These are phyloP conservation scores for Melieria picta DNA, from an alignment of 2,888 invertebrate species.

Conservation along the genomic window DNA sequence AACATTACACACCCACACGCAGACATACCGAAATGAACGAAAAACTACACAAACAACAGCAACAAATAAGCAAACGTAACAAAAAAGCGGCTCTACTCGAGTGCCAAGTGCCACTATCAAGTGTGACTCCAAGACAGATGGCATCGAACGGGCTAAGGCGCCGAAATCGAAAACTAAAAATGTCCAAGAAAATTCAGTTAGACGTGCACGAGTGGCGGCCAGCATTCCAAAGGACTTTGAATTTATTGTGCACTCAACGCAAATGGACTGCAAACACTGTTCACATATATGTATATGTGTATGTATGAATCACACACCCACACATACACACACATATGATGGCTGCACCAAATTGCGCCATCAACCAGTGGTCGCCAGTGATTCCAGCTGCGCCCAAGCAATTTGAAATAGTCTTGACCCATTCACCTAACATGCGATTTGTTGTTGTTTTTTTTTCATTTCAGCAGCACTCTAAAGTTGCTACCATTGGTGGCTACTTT, in stretches of 20 bases:
- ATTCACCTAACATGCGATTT: no score
- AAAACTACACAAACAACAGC: neutral
- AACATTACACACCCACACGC: neutral
- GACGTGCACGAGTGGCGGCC: neutral
- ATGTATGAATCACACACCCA: neutral
- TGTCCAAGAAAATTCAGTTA: neutral
- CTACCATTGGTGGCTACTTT: no score
- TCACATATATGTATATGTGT: neutral
- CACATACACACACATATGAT: neutral
- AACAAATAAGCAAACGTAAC: neutral
- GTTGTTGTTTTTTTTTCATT: no score
- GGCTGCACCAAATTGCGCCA: neutral
- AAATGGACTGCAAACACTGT: slow-evolving; percentile 28
- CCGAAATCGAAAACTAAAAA: no score
- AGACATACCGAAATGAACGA: neutral
- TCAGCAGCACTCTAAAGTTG: no score
- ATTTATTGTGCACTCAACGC: slow-evolving; percentile 20
- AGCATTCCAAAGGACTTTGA: slow-evolving; percentile 12
- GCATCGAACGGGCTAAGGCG: no score
- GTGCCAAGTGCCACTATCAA: no score
- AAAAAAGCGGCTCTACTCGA: neutral
- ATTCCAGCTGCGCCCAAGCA: neutral
- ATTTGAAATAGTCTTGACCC: no score
- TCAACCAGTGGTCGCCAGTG: neutral
- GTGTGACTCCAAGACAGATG: no score